Conservation (phyloP, 1,140 invertebrate species). For the Bombyx mandarina region DNA sequence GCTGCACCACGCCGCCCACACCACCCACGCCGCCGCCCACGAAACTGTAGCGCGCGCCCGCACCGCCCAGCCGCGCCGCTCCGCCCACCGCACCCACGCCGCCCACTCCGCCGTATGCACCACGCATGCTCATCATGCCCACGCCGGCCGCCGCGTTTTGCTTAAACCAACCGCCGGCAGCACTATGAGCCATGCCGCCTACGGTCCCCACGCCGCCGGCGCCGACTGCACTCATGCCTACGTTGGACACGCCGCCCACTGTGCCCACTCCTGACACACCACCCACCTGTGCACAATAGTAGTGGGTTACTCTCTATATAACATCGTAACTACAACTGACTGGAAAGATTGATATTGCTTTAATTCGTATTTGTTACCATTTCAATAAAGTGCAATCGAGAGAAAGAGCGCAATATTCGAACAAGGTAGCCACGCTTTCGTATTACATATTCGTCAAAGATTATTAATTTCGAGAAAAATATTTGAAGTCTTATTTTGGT, state of each 20-base stretch:
- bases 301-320: too few relatives aligned
- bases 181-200: slow-evolving; percentile 15
- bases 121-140: slow-evolving; percentile 21
- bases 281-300: slow-evolving; percentile 32
- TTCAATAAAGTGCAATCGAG: too few relatives aligned
- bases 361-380: too few relatives aligned
- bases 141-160: slow-evolving; percentile 16
- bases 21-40: slow-evolving; percentile 35
- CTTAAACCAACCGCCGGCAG: slow-evolving; percentile 16
- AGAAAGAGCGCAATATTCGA: too few relatives aligned
- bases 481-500: too few relatives aligned
- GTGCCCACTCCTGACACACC: slow-evolving; percentile 46
- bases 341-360: too few relatives aligned
- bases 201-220: slow-evolving; percentile 3
- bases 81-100: slow-evolving; percentile 19
- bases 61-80: slow-evolving; percentile 39
- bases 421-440: too few relatives aligned
- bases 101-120: slow-evolving; percentile 29
- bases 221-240: slow-evolving; percentile 32
- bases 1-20: slow-evolving; percentile 75
- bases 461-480: too few relatives aligned
- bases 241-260: slow-evolving; percentile 24
- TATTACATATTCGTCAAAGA: too few relatives aligned
- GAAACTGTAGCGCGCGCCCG: slow-evolving; percentile 29
- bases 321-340: too few relatives aligned